These are phyloP conservation scores for Oxyruncus cristatus DNA, from an alignment of 2,113 vertebrate genomes.

Conservation along the genomic window DNA sequence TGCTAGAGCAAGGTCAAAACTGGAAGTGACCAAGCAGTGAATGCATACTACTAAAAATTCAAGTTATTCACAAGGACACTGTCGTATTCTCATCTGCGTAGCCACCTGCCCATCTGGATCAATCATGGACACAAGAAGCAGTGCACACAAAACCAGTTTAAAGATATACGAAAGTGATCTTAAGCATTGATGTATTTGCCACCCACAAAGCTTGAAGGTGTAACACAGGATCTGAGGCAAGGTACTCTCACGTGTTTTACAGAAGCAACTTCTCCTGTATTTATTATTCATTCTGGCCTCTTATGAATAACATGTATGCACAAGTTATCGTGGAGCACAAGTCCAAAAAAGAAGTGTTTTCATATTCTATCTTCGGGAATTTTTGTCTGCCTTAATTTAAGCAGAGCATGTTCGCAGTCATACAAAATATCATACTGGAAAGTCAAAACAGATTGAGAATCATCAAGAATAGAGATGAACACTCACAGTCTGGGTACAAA, in stretches of 20 bases:
- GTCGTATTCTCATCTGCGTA: neutral
- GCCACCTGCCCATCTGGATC: neutral
- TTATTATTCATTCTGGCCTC: neutral
- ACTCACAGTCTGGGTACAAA: neutral
- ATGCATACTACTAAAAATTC: neutral
- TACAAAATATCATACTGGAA: neutral
- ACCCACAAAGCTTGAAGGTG: neutral
- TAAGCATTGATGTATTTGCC: neutral
- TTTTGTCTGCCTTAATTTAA: neutral
- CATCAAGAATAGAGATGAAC: neutral
- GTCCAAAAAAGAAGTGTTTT: neutral
- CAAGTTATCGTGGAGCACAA: neutral
- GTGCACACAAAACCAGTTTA: neutral
- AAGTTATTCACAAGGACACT: neutral
- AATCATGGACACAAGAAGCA: neutral
- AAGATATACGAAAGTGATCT: neutral
- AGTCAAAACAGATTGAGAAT: neutral
- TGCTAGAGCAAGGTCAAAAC: neutral
- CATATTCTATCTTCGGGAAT: neutral
- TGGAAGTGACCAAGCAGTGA: neutral
- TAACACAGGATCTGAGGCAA: neutral
- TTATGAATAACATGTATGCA: neutral
- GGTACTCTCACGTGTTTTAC: neutral
- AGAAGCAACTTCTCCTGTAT: neutral
- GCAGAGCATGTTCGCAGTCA: neutral